Evolutionary conservation across 2,888 invertebrate species (phyloP).

Genomic region (Keiferia lycopersicella): DNA sequence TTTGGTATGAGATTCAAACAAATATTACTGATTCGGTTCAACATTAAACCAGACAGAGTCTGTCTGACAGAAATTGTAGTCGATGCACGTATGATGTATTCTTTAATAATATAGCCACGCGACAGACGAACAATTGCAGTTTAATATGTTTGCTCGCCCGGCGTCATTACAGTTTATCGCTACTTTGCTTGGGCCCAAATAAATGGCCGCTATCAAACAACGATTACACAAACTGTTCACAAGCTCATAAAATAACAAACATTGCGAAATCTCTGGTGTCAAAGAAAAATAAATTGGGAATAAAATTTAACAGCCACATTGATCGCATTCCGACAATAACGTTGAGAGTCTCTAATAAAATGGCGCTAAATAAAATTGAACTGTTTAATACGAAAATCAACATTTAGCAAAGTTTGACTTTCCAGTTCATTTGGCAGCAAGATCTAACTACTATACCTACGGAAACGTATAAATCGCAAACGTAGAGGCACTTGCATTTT

Average conservation of each 20-base stretch:
- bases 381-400: neutral
- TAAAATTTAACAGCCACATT: constrained; percentile 54
- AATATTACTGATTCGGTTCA: too few species aligned
- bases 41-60: too few species aligned
- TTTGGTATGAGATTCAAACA: too few species aligned
- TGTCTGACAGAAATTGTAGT: too few species aligned
- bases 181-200: constrained; percentile 59
- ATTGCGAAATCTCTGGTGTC: constrained; percentile 68
- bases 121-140: constrained; percentile 18
- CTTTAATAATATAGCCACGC: neutral
- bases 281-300: constrained; percentile 67
- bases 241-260: constrained; percentile 68
- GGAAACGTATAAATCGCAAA: neutral
- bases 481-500: too few species aligned
- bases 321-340: constrained; percentile 47
- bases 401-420: too few species aligned
- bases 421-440: too few species aligned
- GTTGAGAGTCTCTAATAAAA: constrained; percentile 29
- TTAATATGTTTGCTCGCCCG: constrained; percentile 53
- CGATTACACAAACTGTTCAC: constrained; percentile 73
- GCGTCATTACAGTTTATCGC: constrained; percentile 67
- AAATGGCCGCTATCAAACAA: constrained; percentile 70
- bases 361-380: constrained; percentile 9
- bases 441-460: too few species aligned
- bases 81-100: neutral